phyloP scores from a whole-genome alignment of 2,888 invertebrate genomes.

The Caenorhabditis sp. region DNA sequence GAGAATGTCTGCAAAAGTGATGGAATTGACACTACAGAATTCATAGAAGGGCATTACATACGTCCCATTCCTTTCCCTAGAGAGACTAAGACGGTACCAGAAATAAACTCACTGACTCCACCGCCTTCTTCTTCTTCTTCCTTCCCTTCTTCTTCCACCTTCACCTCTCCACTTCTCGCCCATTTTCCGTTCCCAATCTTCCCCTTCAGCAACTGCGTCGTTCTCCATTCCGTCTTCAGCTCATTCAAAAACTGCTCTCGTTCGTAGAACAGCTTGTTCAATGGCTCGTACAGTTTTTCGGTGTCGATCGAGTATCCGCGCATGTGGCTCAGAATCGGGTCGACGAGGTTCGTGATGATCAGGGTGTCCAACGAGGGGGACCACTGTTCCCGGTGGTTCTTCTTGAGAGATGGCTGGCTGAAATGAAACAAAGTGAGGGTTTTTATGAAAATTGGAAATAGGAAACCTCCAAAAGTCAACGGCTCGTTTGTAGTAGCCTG shows the following conservation, averaged over 20 bases:
- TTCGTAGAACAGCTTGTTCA: neutral
- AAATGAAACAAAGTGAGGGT: too few species aligned
- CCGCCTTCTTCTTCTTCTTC: conserved; percentile 2
- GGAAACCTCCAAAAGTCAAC: conserved; percentile 13
- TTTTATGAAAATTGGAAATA: conserved; percentile 39
- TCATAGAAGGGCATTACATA: too few species aligned
- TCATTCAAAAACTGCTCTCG: neutral
- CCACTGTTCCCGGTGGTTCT: conserved; percentile 4
- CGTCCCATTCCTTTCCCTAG: too few species aligned
- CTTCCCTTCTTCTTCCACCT: neutral
- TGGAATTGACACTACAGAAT: too few species aligned
- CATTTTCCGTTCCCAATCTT: neutral
- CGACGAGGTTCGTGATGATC: neutral
- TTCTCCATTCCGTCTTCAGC: conserved; percentile 1
- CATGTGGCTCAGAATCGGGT: neutral
- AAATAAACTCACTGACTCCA: conserved; percentile 7
- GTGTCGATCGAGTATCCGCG: neutral
- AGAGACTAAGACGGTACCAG: neutral
- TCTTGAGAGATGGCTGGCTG: neutral
- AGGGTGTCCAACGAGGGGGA: neutral
- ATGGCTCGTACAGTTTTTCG: neutral
- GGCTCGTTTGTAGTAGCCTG: conserved; percentile 15
- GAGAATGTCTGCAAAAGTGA: conserved; percentile 18
- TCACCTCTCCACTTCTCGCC: neutral
- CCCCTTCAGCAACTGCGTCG: too few species aligned